Conservation (phyloP, 2,797 vertebrate species). For the Hybognathus amarus region DNA sequence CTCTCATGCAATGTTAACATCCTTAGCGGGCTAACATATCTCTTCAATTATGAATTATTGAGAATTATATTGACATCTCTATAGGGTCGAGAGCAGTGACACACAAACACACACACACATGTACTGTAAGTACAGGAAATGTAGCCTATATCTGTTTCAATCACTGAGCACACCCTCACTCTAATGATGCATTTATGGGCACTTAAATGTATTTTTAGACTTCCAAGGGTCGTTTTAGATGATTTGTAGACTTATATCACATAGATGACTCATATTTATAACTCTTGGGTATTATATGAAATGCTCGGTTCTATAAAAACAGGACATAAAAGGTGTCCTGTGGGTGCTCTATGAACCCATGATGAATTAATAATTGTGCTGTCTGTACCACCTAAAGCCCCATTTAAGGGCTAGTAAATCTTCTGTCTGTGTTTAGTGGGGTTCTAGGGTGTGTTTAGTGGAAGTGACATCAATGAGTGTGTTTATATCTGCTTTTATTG, state of each 20-base stretch:
- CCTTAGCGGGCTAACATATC: not conserved
- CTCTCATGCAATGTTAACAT: slow-evolving; percentile 1
- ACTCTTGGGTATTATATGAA: slow-evolving; percentile 3
- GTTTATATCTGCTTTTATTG: slow-evolving; percentile 19
- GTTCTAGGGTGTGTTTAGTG: not conserved
- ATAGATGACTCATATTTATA: slow-evolving; percentile 8
- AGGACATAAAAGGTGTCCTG: not conserved
- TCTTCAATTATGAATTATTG: not conserved
- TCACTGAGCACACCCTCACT: slow-evolving; percentile 26
- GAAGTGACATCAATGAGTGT: not conserved
- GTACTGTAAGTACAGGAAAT: slow-evolving; percentile 8
- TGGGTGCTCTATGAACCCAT: not conserved
- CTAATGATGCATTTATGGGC: slow-evolving; percentile 13
- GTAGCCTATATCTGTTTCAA: slow-evolving; percentile 35
- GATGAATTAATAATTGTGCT: not conserved
- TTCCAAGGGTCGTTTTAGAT: slow-evolving; percentile 20
- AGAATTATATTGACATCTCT: not conserved
- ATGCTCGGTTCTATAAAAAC: slow-evolving; percentile 27
- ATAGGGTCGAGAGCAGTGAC: not conserved
- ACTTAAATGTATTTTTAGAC: slow-evolving; percentile 51
- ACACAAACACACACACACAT: too few species aligned
- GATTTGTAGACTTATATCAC: slow-evolving; percentile 21
- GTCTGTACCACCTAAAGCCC: slow-evolving; percentile 5
- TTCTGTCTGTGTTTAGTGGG: not conserved
- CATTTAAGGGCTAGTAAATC: not conserved